Base-by-base conservation (phyloP, 2,888 invertebrate species). In the Orchesella flavescens region DNA sequence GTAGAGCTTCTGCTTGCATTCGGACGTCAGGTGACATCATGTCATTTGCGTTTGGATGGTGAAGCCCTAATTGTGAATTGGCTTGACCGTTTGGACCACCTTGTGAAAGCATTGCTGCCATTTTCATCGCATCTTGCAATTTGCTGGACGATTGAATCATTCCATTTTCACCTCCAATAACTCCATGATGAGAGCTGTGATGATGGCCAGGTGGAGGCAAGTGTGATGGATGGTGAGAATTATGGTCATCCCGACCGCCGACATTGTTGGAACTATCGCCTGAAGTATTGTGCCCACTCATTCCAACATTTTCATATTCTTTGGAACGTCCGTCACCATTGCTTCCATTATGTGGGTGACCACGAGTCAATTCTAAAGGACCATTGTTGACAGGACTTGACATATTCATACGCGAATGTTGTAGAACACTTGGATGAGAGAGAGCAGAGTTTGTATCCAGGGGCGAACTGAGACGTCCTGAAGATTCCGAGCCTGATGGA, bases 1-100 rank as follows among this genome's bases (percentile, higher is more conserved):
- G 91, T 73, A 96, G 91, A 10, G 86, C 87, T 77, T 88, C 88
- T 1, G 87, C 87, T 71, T 88, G 88, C 69, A 88, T 84, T 55
- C 88, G 72, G 76, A 88, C 87, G 90, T 95, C 95, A 0, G 95
- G 94, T 89, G 95, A 95, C 87, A 91, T 91, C 91, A 94, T 93
- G 10, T 87, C 87, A 63, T 68, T 73, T 10, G 80, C 80, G 15
- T 72, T 84, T 57, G 83, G 84, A 65, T 87, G 88, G 76, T 88
- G 88, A 68, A 88, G 85, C 43, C 80, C 21, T 46, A 55, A 21
- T 53, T 73, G 43, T 57, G 85, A 68, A 61, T 15, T 76, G 57
- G 82, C 49, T 65, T 76, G 65, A 13, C 84, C 85, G 68, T 84
- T 84, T 34, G 78, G 73, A 44, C 76, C 81, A 17, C 79, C 79